Evolutionary conservation across 2,797 vertebrate species (phyloP).

Genomic region (Gymnodraco acuticeps): DNA sequence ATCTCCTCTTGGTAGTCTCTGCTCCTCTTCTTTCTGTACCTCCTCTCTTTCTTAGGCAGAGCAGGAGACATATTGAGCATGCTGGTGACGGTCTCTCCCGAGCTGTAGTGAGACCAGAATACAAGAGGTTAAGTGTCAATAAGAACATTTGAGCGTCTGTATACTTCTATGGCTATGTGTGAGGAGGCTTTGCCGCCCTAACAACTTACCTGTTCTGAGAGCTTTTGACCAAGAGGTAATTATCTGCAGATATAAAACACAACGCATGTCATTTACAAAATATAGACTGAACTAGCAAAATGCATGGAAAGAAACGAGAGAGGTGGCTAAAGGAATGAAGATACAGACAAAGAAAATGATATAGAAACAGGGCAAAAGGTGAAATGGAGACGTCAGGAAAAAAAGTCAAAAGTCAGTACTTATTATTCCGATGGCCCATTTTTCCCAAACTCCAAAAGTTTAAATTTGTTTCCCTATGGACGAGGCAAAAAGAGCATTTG

Average conservation of each 20-base stretch:
- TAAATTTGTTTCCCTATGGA: too few relatives aligned
- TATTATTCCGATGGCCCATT: neutral
- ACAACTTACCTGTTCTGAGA: slow-evolving; percentile 92
- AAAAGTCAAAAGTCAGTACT: slow-evolving; percentile 2
- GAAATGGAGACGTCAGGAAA: neutral
- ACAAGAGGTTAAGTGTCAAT: slow-evolving; percentile 11
- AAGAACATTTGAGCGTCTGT: neutral
- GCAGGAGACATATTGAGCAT: slow-evolving; percentile 87
- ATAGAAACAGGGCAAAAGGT: neutral
- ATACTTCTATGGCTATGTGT: neutral
- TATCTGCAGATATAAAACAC: slow-evolving; percentile 81
- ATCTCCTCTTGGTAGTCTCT: slow-evolving; percentile 84
- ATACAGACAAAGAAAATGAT: neutral
- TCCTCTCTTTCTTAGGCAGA: slow-evolving; percentile 90
- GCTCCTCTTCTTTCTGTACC: slow-evolving; percentile 87
- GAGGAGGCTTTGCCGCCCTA: too few relatives aligned
- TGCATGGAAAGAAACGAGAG: neutral
- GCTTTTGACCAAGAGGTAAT: slow-evolving; percentile 93
- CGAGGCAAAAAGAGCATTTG: too few relatives aligned
- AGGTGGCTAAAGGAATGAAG: neutral
- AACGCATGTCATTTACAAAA: neutral
- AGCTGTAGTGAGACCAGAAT: slow-evolving; percentile 76
- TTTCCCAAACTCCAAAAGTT: too few relatives aligned
- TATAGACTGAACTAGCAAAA: neutral
- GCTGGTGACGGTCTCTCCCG: slow-evolving; percentile 92